A percentile compares a stretch with the other conserved stretches of the same genome.
Conservation (phyloP, 1,140 invertebrate genomes). For the Eumeta japonica region DNA sequence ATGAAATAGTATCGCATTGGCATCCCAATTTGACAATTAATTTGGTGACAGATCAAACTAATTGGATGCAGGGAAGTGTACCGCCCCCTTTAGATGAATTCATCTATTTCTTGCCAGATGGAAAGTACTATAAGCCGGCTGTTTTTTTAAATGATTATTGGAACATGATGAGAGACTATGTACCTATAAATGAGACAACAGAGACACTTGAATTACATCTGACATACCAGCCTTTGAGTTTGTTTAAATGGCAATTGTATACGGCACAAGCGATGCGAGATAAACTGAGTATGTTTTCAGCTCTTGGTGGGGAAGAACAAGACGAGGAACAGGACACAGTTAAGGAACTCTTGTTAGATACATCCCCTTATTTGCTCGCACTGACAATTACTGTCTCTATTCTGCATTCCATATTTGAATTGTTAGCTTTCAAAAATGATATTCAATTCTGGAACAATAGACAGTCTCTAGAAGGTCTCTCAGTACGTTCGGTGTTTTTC, state of each 20-base stretch:
- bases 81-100: constrained; percentile 91
- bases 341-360: constrained; percentile 96
- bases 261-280: constrained; percentile 90
- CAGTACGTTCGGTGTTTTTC: constrained; percentile 98
- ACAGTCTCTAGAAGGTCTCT: constrained; percentile 94
- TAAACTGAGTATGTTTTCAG: constrained; percentile 68
- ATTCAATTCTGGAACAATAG: constrained; percentile 99
- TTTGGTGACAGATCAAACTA: constrained; percentile 90
- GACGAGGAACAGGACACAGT: constrained; percentile 95
- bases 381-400: constrained; percentile 92
- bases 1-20: constrained; percentile 96
- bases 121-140: constrained; percentile 88
- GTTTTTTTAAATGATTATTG: constrained; percentile 98
- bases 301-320: constrained; percentile 66
- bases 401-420: constrained; percentile 96
- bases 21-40: constrained; percentile 98
- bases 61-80: constrained; percentile 86
- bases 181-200: constrained; percentile 86
- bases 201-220: constrained; percentile 71
- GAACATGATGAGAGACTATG: constrained; percentile 96
- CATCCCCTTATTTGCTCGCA: constrained; percentile 92
- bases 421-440: constrained; percentile 99
- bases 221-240: constrained; percentile 90
- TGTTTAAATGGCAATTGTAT: constrained; percentile 98
- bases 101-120: constrained; percentile 83